Base-by-base conservation (phyloP, 2,888 invertebrate species). In the Mythimna loreyi region DNA sequence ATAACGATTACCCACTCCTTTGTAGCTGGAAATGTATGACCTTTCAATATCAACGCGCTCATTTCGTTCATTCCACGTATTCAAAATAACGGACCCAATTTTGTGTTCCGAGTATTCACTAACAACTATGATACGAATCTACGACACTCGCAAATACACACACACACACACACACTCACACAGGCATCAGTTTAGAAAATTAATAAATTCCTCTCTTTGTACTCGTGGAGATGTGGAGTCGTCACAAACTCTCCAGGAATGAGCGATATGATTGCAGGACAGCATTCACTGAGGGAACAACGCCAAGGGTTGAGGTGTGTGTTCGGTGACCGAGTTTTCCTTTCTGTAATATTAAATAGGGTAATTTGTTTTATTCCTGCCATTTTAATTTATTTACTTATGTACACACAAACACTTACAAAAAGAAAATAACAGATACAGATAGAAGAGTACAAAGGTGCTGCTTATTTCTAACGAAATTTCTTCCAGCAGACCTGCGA, bases 201-300 rank as follows among this genome's bases (percentile, higher is more conserved):
- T 0, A 49, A 67, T 33, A 49, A 55, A 68, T 49, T 28, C 40
- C 21, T 4, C 25, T 53, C 21, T 68, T 68, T 59, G 19, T 23
- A 19, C 6, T n/a, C 13, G 43, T 11, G 21, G 33, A 40, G 30
- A 9, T 16, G 21, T 21, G 33, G 23, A n/a, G 33, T 25, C 8
- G 11, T 52, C 50, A n/a, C 23, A 16, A 49, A 23, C 33, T 33
- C 43, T n/a, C 30, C 33, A 11, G 33, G 43, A 63, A 63, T 28
- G 0, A 28, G 36, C 45, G n/a, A 59, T 45, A 49, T 53, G 49
- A 40, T 60, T 56, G 33, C 47, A 43, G n/a, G 21, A 56, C 47
- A 49, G 55, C 30, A 57, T 76, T 69, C n/a, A 50, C 36, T 47
- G 9, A 25, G 45, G 19, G 47, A 25, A 21, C 23, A 36, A 21